phyloP scores from a whole-genome alignment of 1,140 invertebrate species.

The Tachypleus tridentatus region DNA sequence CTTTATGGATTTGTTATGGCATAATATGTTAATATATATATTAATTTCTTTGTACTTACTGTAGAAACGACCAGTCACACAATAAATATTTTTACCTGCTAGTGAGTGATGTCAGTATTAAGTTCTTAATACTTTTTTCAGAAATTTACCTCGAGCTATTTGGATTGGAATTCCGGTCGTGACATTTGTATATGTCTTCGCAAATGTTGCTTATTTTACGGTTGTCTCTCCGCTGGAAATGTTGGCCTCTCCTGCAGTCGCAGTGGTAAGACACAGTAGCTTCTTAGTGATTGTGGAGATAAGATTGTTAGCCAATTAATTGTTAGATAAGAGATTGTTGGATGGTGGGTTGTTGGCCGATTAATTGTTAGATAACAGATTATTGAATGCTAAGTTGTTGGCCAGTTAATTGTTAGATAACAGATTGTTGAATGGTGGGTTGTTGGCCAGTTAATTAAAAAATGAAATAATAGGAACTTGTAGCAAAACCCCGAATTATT shows the following conservation, averaged over 20 bases:
- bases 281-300: conserved; percentile 5
- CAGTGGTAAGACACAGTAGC: conserved; percentile 47
- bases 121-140: conserved; percentile 31
- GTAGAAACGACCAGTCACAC: neutral
- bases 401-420: no score
- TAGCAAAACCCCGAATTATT: no score
- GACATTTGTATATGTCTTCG: conserved; percentile 73
- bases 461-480: no score
- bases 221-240: conserved; percentile 69
- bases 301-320: no score
- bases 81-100: neutral
- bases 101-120: neutral
- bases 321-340: no score
- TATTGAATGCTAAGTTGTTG: no score
- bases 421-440: no score
- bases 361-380: no score
- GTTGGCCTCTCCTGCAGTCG: conserved; percentile 64
- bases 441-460: no score
- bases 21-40: neutral
- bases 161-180: conserved; percentile 76
- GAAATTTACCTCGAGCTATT: conserved; percentile 72
- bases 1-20: neutral
- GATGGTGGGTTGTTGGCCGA: no score
- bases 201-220: conserved; percentile 80
- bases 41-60: neutral